Evolutionary conservation across 2,797 vertebrate species (phyloP).

Genomic region (Gymnothorax javanicus): DNA sequence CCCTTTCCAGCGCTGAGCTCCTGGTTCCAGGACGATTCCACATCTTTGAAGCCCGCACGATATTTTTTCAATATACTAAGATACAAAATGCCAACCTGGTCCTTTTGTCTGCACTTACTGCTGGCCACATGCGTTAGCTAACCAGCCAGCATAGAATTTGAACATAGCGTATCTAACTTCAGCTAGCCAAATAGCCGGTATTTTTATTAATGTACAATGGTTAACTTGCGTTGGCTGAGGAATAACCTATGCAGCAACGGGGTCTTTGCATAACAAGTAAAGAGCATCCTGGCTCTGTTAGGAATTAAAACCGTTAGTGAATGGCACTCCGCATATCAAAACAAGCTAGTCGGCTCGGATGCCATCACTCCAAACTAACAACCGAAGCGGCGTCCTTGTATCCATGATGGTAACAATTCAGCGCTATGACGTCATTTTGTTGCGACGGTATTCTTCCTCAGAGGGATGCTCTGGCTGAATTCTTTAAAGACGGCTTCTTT

Average conservation of each 20-base stretch:
- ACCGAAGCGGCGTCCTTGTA: slow-evolving; percentile 36
- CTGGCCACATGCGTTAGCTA: not conserved
- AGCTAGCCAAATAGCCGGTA: not conserved
- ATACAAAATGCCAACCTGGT: too few relatives aligned
- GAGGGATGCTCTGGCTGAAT: too few relatives aligned
- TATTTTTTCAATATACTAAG: not conserved
- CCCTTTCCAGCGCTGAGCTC: slow-evolving; percentile 70
- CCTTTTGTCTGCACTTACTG: too few relatives aligned
- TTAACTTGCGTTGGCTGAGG: not conserved
- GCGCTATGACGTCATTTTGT: slow-evolving; percentile 24
- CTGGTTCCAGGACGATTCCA: slow-evolving; percentile 61
- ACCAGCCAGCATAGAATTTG: not conserved
- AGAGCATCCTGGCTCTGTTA: not conserved
- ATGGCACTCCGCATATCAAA: too few relatives aligned
- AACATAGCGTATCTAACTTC: not conserved
- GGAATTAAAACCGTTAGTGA: not conserved
- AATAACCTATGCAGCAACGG: not conserved
- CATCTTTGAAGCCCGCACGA: slow-evolving; percentile 49
- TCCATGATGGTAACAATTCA: slow-evolving; percentile 41
- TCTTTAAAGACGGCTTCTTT: too few relatives aligned
- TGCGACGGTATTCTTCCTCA: slow-evolving; percentile 22
- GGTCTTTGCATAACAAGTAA: not conserved
- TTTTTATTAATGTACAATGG: not conserved
- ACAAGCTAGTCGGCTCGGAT: too few relatives aligned
- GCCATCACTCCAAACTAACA: not conserved